Evolutionary conservation across 1,140 invertebrate species (phyloP).

Genomic region (Drosophila triauraria): DNA sequence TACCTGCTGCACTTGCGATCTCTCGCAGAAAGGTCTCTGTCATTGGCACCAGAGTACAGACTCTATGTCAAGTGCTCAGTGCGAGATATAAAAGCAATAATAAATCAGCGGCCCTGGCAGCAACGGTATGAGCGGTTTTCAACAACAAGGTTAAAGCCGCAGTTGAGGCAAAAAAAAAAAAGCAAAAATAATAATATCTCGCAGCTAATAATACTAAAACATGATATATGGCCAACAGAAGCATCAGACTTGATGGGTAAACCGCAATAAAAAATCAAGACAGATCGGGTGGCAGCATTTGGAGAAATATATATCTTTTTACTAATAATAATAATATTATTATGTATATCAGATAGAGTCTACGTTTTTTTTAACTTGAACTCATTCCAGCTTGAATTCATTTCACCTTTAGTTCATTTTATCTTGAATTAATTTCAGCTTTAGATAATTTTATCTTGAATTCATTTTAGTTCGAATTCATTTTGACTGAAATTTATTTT

Average conservation of each 20-base stretch:
- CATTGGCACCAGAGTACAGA: constrained; percentile 26
- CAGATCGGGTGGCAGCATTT: constrained; percentile 34
- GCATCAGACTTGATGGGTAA: constrained; percentile 20
- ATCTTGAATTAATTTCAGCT: no score
- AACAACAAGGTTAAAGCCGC: constrained; percentile 36
- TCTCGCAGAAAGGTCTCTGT: constrained; percentile 17
- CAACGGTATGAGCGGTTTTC: constrained; percentile 37
- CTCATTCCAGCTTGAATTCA: not conserved
- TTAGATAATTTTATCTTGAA: not conserved
- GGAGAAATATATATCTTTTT: not conserved
- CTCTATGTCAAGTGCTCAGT: constrained; percentile 34
- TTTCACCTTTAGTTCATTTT: no score
- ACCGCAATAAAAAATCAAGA: constrained; percentile 52
- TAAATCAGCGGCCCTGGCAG: constrained; percentile 42
- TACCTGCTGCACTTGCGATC: not conserved
- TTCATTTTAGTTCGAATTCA: no score
- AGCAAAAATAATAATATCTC: constrained; percentile 36
- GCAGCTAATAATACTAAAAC: constrained; percentile 37
- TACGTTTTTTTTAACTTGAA: not conserved
- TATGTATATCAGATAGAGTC: no score
- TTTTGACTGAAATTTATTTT: no score
- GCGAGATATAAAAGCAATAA: constrained; percentile 24
- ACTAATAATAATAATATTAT: no score
- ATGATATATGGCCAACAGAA: constrained; percentile 41
- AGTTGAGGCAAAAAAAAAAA: constrained; percentile 18